Percentiles rank a stretch among this genome's conserved stretches.
Conservation (phyloP, 2,797 vertebrate genomes). For the Emys orbicularis region DNA sequence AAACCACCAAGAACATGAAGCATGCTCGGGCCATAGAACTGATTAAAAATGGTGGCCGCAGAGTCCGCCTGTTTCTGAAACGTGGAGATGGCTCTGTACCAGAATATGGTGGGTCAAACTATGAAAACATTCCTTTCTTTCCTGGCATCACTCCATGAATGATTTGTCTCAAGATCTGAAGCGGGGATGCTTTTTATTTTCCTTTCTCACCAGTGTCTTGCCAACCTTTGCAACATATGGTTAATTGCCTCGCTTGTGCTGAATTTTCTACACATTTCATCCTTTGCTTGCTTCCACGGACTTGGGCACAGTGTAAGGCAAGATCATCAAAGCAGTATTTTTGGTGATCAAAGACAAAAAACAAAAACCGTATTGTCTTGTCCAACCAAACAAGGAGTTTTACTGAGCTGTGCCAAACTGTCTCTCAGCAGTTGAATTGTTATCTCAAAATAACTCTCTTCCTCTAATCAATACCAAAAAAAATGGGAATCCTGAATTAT, state of each 20-base stretch:
- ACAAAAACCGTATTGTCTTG: constrained; percentile 77
- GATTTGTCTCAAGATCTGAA: constrained; percentile 86
- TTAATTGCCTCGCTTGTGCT: constrained; percentile 87
- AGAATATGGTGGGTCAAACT: constrained; percentile 99
- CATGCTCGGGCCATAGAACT: constrained; percentile 98
- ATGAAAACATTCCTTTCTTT: constrained; percentile 99
- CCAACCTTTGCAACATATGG: constrained; percentile 86
- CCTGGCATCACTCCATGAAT: constrained; percentile 98
- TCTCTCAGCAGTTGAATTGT: constrained; percentile 81
- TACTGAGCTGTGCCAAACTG: constrained; percentile 88
- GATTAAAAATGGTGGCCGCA: constrained; percentile 97
- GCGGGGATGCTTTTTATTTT: constrained; percentile 86
- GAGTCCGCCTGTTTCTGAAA: constrained; percentile 96
- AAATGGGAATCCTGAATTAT: constrained; percentile 78
- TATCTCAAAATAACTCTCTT: constrained; percentile 79
- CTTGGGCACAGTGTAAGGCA: constrained; percentile 85
- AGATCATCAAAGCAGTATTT: constrained; percentile 82
- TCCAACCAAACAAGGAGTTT: constrained; percentile 84
- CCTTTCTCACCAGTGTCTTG: constrained; percentile 88
- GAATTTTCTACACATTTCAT: constrained; percentile 88
- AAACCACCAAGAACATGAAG: constrained; percentile 99
- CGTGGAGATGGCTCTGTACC: constrained; percentile 98
- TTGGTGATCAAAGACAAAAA: constrained; percentile 83
- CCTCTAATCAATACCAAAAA: constrained; percentile 78
- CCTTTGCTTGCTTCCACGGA: constrained; percentile 92